Base-by-base conservation (phyloP, 2,888 invertebrate genomes). In the Argyra leucocephala region DNA sequence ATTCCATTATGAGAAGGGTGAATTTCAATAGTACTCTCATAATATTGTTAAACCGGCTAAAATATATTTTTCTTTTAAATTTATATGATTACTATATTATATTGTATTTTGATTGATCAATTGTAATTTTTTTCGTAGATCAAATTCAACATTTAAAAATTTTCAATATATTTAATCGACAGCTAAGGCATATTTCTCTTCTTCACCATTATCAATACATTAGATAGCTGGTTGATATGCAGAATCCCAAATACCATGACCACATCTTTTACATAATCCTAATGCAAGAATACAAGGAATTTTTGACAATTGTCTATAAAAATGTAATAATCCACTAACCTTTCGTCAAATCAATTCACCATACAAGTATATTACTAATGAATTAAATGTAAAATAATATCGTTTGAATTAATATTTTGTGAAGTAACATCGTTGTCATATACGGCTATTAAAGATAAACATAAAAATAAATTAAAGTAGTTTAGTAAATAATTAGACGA, bases 331-430 rank as follows among this genome's bases (percentile, higher is more conserved):
- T 18, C 96, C 96, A 65, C 96, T 86, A 0, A 96, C 96, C 82
- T 96, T 96, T 69, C 92, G 85, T 37, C 96, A 82, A 66, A 96
- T 93, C 22, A 95, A 81, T 60, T 89, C 88, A 0, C 94, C 96
- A 76, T 96, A 94, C 96, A 97, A 96, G 77, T 96, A 96, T 91
- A 95, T 95, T 23, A 96, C 95, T 86, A 97, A 82, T 12, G 95
- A 95, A 76, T 95, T 93, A 77, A 97, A 79, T 96, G 93, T 66
- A 96, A 82, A 64, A 97, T 81, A 88, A 96, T 96, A 78, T 96
- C 96, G 76, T 97, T 96, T 9, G 96, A 90, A 71, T 93, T 87
- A 62, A 96, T 82, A 74, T 91, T 89, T 81, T 96, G 96, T 37
- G 93, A 91, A 69, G 96, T 90, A 64, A 96, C 93, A 79, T 94